Base-by-base conservation (phyloP, 2,888 invertebrate genomes). In the Sminthurinus aureus region DNA sequence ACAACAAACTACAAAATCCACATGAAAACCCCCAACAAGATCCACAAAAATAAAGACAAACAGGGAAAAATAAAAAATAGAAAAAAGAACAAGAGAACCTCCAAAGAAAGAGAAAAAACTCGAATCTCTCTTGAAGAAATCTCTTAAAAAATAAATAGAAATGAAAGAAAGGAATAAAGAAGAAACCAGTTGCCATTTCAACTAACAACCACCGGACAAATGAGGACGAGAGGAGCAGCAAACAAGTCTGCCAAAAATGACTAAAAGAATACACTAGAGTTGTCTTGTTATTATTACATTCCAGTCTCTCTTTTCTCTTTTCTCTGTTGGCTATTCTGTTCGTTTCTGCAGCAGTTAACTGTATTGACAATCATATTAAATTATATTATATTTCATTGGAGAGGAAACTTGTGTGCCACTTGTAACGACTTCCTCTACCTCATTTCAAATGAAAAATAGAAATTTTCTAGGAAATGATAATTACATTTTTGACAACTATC, bases 391-490 rank as follows among this genome's bases (percentile, higher is more conserved):
- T 76, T 76, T 76, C 58, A 22, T 58, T 52, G 76, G 11, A 76
- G 73, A 74, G 81, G 81, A 75, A 81, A 52, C 80, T 73, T 6
- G 20, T 73, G 73, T 80, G 80, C 73, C 80, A 73, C 51, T 20
- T 74, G 15, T 18, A 81, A 81, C 81, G 81, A 81, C 81, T 81
- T 81, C 81, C 81, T 81, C 73, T 74, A 81, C 81, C 81, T 81
- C 81, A 81, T 81, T 81, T 81, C 81, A 74, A 81, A 81, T 79
- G 84, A 84, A 84, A 84, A 84, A 81, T 84, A 38, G 38, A 38
- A 38, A 38, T 38, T 38, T 38, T 73, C 81, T 81, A 76, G 84
- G 84, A 84, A 84, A 84, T 84, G 84, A 81, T 84, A 84, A 84
- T 84, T 84, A 84, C 81, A 67, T 81, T 84, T 84, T 84, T 81